Percentiles rank a stretch among this genome's conserved stretches.
Evolutionary conservation across 1,140 invertebrate species (phyloP).

Genomic region (Stegodyphus mimosarum): DNA sequence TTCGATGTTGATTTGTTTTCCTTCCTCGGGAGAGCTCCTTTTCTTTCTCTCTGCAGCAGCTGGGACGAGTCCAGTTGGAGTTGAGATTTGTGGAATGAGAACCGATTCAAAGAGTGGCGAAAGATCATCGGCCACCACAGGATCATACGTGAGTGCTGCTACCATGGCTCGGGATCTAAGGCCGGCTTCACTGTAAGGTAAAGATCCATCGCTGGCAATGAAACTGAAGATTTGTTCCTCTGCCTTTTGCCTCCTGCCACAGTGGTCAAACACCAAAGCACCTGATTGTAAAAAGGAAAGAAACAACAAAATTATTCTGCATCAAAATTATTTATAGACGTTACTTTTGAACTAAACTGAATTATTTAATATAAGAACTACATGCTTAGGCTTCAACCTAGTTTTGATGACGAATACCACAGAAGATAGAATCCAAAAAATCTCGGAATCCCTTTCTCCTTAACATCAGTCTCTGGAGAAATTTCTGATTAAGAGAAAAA

Average conservation of each 20-base stretch:
- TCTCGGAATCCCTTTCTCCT: no score
- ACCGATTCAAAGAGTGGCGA: constrained; percentile 45
- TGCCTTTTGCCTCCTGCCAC: constrained; percentile 63
- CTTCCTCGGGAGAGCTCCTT: background rate
- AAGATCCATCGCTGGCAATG: constrained; percentile 64
- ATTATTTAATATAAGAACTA: no score
- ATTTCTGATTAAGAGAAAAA: no score
- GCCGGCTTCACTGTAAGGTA: constrained; percentile 15
- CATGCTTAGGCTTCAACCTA: no score
- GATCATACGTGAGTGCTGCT: constrained; percentile 51
- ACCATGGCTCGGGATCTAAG: constrained; percentile 47
- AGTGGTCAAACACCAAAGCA: constrained; percentile 65
- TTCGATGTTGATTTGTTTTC: constrained; percentile 5
- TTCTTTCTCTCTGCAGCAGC: background rate
- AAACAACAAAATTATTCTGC: background rate
- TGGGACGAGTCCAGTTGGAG: background rate
- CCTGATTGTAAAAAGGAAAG: background rate
- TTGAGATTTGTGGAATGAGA: constrained; percentile 49
- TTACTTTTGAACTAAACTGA: no score
- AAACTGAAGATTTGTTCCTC: constrained; percentile 66
- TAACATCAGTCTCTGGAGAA: no score
- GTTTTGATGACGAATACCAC: no score
- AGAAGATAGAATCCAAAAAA: no score
- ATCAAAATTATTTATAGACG: no score
- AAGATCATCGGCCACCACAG: constrained; percentile 34